Percentiles rank a stretch among this genome's conserved stretches.
These are phyloP conservation scores for Lepilemur septentrionalis DNA, from an alignment of 2,797 vertebrate species.

Conservation along the genomic window DNA sequence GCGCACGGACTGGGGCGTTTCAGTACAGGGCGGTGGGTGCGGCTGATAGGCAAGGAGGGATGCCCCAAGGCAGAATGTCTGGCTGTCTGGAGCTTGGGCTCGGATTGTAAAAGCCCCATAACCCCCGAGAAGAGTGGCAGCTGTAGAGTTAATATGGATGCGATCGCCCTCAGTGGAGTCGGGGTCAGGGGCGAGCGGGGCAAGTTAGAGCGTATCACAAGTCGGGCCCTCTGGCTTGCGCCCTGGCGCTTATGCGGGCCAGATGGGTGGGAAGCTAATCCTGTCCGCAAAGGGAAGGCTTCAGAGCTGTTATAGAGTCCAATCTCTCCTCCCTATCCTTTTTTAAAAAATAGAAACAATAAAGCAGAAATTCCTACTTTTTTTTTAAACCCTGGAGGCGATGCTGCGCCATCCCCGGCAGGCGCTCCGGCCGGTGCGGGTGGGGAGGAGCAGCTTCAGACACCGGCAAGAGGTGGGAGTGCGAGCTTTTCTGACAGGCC, in stretches of 20 bases:
- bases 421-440: rapidly evolving
- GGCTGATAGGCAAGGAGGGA: neutral
- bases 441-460: neutral
- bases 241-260: rapidly evolving
- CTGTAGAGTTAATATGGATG: neutral
- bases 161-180: rapidly evolving
- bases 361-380: neutral
- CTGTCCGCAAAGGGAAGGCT: neutral
- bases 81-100: neutral
- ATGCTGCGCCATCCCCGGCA: neutral
- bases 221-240: rapidly evolving
- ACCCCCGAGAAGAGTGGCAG: neutral
- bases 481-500: rapidly evolving
- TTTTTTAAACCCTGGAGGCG: neutral
- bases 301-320: neutral
- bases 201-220: rapidly evolving
- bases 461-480: rapidly evolving
- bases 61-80: neutral
- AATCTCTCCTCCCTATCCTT: too few species aligned
- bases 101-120: neutral
- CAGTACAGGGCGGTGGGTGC: neutral
- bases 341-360: neutral
- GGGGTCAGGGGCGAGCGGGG: neutral
- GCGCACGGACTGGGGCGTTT: neutral
- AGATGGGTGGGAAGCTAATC: neutral